Evolutionary conservation across 2,797 vertebrate species (phyloP).

Genomic region (Nyctibius grandis): DNA sequence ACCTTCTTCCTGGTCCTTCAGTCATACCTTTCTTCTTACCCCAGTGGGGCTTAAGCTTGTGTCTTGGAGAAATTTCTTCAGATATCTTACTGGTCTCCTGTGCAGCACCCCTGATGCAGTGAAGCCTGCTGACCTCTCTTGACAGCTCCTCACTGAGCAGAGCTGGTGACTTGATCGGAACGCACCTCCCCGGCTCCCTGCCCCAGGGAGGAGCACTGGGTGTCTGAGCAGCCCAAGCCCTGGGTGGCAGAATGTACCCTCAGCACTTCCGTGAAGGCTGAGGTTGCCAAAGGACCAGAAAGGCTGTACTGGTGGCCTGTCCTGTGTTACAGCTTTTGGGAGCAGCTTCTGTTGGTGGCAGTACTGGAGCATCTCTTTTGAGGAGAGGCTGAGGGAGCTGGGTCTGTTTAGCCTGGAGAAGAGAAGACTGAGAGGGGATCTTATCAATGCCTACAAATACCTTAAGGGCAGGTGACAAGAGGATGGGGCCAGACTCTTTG

Average conservation of each 20-base stretch:
- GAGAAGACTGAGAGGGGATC: too few species aligned
- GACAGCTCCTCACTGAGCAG: background rate
- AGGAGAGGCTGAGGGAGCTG: too few species aligned
- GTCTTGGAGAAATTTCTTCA: background rate
- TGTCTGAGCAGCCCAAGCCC: background rate
- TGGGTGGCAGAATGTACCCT: background rate
- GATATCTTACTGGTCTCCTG: background rate
- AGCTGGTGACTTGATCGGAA: background rate
- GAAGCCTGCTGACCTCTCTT: background rate
- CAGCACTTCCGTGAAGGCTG: background rate
- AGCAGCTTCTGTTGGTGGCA: background rate
- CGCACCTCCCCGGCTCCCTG: background rate
- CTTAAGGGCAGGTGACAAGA: too few species aligned
- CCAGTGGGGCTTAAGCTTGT: background rate
- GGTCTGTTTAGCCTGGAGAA: too few species aligned
- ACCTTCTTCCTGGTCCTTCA: background rate
- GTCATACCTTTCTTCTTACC: background rate
- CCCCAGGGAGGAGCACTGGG: background rate
- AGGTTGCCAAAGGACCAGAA: background rate
- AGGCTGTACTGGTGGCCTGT: background rate
- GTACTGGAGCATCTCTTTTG: too few species aligned
- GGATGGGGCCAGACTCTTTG: too few species aligned
- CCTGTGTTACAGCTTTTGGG: background rate
- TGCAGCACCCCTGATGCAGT: background rate
- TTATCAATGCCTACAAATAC: too few species aligned